These are phyloP conservation scores for Carettochelys insculpta DNA, from an alignment of 2,113 vertebrate species.

Conservation along the genomic window DNA sequence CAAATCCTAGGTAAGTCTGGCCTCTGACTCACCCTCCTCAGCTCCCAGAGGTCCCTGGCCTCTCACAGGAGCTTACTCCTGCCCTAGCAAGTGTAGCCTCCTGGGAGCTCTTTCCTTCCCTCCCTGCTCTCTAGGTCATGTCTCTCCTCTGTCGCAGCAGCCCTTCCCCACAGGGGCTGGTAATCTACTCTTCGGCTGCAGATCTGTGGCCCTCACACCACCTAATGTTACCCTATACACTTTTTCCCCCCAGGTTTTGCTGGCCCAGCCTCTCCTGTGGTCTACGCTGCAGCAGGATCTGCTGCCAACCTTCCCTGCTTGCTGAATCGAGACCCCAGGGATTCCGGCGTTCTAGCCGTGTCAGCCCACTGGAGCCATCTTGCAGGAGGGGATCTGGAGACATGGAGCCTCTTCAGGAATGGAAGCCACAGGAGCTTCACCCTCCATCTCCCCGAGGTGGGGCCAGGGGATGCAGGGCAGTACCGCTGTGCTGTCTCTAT, in stretches of 20 bases:
- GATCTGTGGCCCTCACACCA: background rate
- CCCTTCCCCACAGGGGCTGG: background rate
- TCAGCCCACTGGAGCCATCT: conserved; percentile 62
- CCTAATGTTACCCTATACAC: background rate
- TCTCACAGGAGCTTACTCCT: background rate
- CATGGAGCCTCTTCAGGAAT: background rate
- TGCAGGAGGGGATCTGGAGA: conserved; percentile 31
- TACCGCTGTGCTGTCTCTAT: conserved; percentile 67
- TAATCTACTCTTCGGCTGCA: background rate
- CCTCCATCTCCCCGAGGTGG: conserved; percentile 61
- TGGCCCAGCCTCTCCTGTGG: conserved; percentile 39
- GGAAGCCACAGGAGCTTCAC: conserved; percentile 54
- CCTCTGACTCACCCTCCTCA: background rate
- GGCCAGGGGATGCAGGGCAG: conserved; percentile 61
- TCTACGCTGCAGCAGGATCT: conserved; percentile 74
- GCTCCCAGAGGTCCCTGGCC: background rate
- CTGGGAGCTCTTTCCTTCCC: background rate
- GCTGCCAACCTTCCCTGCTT: conserved; percentile 63
- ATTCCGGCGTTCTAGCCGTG: background rate
- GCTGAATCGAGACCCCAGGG: conserved; percentile 38
- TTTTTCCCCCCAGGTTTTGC: conserved; percentile 67
- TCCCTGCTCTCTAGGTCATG: background rate
- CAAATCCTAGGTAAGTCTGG: conserved; percentile 69
- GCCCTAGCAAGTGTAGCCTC: background rate
- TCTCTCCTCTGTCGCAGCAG: background rate